These are phyloP conservation scores for Gallinago solitaria DNA, from an alignment of 2,797 vertebrate species.

Conservation along the genomic window DNA sequence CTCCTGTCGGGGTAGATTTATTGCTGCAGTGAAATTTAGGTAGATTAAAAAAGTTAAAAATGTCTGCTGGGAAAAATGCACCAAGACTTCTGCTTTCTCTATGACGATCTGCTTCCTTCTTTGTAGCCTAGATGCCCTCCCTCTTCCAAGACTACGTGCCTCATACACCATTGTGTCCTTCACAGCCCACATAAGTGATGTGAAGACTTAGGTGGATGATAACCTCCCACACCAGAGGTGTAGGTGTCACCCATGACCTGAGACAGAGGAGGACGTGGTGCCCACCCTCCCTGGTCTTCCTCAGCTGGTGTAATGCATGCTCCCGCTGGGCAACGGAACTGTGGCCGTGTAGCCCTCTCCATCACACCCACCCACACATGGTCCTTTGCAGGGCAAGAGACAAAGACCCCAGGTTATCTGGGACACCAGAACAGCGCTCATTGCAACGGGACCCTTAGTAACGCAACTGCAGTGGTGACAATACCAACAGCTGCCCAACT, in stretches of 20 bases:
- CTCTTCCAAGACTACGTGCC: not conserved
- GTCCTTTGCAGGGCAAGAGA: not conserved
- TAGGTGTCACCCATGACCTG: not conserved
- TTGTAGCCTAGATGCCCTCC: not conserved
- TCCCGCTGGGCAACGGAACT: fast-evolving
- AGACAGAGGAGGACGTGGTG: fast-evolving
- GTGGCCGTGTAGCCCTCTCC: not conserved
- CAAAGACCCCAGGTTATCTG: fast-evolving
- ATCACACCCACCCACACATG: not conserved
- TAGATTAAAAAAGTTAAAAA: not conserved
- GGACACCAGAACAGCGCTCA: not conserved
- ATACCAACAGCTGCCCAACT: not conserved
- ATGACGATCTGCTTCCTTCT: not conserved
- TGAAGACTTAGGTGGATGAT: fast-evolving
- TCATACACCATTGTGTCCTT: not conserved
- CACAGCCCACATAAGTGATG: not conserved
- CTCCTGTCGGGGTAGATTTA: not conserved
- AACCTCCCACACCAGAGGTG: not conserved
- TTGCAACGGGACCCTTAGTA: not conserved
- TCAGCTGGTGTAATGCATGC: fast-evolving
- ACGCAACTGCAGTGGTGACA: fast-evolving
- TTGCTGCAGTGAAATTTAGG: not conserved
- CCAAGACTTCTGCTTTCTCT: fast-evolving
- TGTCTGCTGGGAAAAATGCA: not conserved
- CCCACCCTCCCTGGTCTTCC: not conserved